Conservation (phyloP, 1,140 invertebrate genomes). For the Meloidogyne exigua region DNA sequence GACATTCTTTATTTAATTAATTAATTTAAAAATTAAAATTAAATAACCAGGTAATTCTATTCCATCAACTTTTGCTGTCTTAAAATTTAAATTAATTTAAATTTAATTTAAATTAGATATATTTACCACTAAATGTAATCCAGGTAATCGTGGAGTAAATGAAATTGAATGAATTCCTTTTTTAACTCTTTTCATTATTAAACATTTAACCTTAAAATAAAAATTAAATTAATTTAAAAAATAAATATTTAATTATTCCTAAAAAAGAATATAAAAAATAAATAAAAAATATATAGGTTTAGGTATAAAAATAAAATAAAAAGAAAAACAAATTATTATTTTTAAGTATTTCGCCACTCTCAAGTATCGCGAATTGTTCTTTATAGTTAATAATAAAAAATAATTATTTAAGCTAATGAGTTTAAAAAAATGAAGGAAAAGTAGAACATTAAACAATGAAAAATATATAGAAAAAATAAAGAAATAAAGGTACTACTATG, state of each 20-base stretch:
- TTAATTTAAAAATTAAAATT: neutral
- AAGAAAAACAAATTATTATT: neutral
- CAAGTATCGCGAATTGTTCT: neutral
- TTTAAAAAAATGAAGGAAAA: neutral
- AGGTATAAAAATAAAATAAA: neutral
- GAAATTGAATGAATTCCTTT: conserved; percentile 54
- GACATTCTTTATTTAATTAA: conserved; percentile 50
- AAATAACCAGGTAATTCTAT: conserved; percentile 63
- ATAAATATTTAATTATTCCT: neutral
- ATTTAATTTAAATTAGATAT: neutral
- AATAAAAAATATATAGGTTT: no score
- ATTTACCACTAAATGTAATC: conserved; percentile 56
- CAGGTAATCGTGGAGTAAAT: conserved; percentile 51
- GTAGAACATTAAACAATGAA: neutral
- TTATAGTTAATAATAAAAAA: neutral
- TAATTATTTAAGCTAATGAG: neutral
- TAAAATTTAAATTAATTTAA: neutral
- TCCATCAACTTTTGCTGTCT: conserved; percentile 54
- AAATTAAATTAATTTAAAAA: neutral
- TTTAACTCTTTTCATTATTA: conserved; percentile 50
- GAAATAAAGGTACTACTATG: neutral
- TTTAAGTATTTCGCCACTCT: conserved; percentile 1
- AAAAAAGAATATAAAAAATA: neutral
- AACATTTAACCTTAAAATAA: conserved; percentile 32
- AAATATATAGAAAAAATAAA: neutral